Base-by-base conservation (phyloP, 2,113 vertebrate species). In the Triplophysa siluroides region DNA sequence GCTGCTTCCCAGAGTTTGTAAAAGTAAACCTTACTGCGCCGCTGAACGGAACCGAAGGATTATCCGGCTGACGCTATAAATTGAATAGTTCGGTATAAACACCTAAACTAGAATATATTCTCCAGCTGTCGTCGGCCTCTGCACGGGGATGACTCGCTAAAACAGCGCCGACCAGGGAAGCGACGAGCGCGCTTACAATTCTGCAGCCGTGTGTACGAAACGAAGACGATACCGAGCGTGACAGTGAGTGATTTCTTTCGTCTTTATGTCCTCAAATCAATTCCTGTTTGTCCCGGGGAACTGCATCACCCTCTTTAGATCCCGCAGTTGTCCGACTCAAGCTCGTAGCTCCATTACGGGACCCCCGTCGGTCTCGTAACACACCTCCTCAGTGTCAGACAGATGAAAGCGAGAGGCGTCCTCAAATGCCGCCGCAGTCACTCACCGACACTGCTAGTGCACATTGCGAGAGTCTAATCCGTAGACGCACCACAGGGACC, bases 341-440 rank as follows among this genome's bases (percentile, higher is more conserved):
- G 43, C 10, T 11, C 43, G 43, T 12, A 45, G 43, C 43, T 7
- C 56, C 69, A 66, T 83, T 68, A 79, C 63, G 41, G 50, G 73
- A 75, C 73, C 73, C 71, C 73, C 75, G 69, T 79, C 33, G 52
- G 29, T 78, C 52, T 58, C 61, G 56, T 21, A 58, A 58, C 54
- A 78, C 88, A 87, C 88, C 88, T 91, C 83, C 88, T 91, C 66
- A 79, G 82, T 84, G 85, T 86, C 88, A 83, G 85, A 90, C 77
- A 79, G 87, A 90, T 87, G 89, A 90, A 88, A 89, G 87, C 88
- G 88, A 87, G 86, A 81, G 73, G 69, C 75, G 50, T 50, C 60
- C 58, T 75, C 54, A 75, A 75, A 75, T 45, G 21, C 73, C 73
- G 58, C 29, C n/a, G 61, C 75, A 47, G 60, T 72, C 70, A 72